Conservation (phyloP, 2,113 vertebrate species). For the Lanius collurio region DNA sequence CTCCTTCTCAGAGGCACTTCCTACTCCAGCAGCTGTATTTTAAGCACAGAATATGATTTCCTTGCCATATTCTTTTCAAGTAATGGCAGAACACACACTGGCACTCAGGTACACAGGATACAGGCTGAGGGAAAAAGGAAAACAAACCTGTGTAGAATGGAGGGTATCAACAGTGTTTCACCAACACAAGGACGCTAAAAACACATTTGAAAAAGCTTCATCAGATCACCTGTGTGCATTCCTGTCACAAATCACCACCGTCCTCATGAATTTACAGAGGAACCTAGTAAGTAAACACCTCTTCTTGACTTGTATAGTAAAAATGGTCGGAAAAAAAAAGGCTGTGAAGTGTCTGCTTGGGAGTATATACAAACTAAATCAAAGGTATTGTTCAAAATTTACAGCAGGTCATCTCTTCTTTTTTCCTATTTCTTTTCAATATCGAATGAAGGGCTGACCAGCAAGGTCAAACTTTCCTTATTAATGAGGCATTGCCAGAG, state of each 20-base stretch:
- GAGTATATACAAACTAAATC: slow-evolving; percentile 83
- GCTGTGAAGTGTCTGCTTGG: slow-evolving; percentile 42
- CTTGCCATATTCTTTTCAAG: background rate
- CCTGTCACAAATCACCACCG: background rate
- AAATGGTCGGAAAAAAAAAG: slow-evolving; percentile 19
- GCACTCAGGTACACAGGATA: background rate
- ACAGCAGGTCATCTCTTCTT: slow-evolving; percentile 84
- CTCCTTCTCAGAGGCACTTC: background rate
- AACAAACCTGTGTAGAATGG: background rate
- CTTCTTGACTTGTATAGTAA: slow-evolving; percentile 14
- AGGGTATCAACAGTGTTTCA: background rate
- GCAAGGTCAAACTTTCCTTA: slow-evolving; percentile 86
- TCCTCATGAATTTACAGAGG: background rate
- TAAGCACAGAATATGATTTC: fast-evolving
- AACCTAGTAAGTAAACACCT: slow-evolving; percentile 29
- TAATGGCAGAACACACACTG: background rate
- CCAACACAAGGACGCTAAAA: background rate
- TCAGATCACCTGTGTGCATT: background rate
- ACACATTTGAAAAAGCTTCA: background rate
- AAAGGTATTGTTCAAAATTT: slow-evolving; percentile 85
- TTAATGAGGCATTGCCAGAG: slow-evolving; percentile 88
- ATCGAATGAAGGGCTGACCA: slow-evolving; percentile 82
- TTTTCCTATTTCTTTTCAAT: slow-evolving; percentile 87
- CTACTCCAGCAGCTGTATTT: background rate
- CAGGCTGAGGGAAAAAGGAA: background rate